Evolutionary conservation across 2,797 vertebrate species (phyloP).

Genomic region (Eleutherodactylus coqui): DNA sequence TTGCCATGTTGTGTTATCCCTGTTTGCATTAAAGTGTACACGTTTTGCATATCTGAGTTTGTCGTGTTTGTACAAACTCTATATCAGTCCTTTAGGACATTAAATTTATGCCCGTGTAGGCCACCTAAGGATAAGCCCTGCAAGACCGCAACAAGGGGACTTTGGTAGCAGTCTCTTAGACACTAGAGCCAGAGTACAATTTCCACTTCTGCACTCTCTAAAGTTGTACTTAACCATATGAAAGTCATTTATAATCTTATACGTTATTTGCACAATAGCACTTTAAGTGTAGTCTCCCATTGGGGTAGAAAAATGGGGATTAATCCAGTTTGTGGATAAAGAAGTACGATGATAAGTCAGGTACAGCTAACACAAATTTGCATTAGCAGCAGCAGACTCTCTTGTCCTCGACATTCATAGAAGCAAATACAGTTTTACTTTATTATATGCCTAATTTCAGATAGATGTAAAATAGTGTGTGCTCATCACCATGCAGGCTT

Average conservation of each 20-base stretch:
- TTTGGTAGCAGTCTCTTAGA: too few species aligned
- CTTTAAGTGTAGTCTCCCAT: not conserved
- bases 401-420: not conserved
- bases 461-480: slow-evolving; percentile 56
- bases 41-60: too few species aligned
- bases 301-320: not conserved
- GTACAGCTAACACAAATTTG: not conserved
- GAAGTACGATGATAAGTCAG: not conserved
- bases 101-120: too few species aligned
- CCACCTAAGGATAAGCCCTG: too few species aligned
- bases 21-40: too few species aligned
- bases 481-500: slow-evolving; percentile 53
- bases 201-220: too few species aligned
- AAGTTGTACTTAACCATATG: too few species aligned
- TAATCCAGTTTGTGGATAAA: slow-evolving; percentile 7
- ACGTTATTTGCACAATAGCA: not conserved
- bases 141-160: too few species aligned
- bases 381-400: slow-evolving; percentile 3
- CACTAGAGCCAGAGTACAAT: too few species aligned
- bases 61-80: too few species aligned
- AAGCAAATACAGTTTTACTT: slow-evolving; percentile 35
- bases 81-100: too few species aligned
- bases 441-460: slow-evolving; percentile 51
- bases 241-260: not conserved
- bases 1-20: too few species aligned